Evolutionary conservation across 2,888 invertebrate species (phyloP).

Genomic region (Amorpha juglandis): DNA sequence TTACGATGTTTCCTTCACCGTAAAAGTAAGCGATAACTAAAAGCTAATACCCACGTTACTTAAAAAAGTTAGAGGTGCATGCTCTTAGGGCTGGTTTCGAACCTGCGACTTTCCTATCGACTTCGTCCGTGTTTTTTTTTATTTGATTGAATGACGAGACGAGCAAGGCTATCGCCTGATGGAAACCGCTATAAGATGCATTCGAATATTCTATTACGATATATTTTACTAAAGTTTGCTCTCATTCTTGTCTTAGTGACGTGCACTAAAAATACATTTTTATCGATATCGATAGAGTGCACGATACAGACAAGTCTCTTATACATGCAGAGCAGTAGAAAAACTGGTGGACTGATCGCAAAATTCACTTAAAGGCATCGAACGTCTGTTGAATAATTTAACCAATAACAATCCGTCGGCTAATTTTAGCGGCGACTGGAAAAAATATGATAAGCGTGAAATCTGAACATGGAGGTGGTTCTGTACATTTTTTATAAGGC

Average conservation of each 20-base stretch:
- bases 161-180: no score
- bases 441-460: slow-evolving; percentile 50
- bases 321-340: slow-evolving; percentile 41
- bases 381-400: slow-evolving; percentile 80
- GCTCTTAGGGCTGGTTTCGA: no score
- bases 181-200: no score
- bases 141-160: no score
- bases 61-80: no score
- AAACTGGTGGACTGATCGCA: slow-evolving; percentile 66
- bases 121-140: no score
- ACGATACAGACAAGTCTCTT: slow-evolving; percentile 20
- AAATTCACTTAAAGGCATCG: slow-evolving; percentile 81
- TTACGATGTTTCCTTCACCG: no score
- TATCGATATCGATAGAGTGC: slow-evolving; percentile 17
- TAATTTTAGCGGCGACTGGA: slow-evolving; percentile 75
- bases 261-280: slow-evolving; percentile 9
- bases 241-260: neutral
- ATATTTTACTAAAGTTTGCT: neutral
- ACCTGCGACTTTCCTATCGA: no score
- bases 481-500: slow-evolving; percentile 31
- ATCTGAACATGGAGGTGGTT: slow-evolving; percentile 35
- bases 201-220: neutral
- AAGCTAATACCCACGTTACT: no score
- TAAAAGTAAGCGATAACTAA: no score
- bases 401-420: slow-evolving; percentile 79